phyloP scores from a whole-genome alignment of 2,113 vertebrate genomes.

The Barbus barbus region DNA sequence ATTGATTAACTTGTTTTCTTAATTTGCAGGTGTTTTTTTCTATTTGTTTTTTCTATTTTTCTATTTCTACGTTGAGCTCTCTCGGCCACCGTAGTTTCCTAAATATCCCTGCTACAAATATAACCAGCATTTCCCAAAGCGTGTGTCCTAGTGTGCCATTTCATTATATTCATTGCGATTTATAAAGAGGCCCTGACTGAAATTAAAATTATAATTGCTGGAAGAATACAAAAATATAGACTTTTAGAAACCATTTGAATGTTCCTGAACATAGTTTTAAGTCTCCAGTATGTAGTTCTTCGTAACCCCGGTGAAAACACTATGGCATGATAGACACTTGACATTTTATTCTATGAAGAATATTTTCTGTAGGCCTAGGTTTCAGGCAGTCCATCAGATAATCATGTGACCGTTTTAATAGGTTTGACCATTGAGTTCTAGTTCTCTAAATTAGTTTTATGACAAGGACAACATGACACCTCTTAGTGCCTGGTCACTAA shows the following conservation, averaged over 20 bases:
- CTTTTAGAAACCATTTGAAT: background rate
- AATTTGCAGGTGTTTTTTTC: too few relatives aligned
- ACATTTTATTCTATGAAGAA: conserved; percentile 49
- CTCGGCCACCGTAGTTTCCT: too few relatives aligned
- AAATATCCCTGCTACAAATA: background rate
- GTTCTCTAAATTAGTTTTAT: conserved; percentile 22
- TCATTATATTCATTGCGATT: background rate
- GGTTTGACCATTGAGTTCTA: conserved; percentile 43
- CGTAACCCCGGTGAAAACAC: background rate
- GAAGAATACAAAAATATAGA: background rate
- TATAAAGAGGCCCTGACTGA: background rate
- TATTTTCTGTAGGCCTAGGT: conserved; percentile 29
- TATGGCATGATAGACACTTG: conserved; percentile 40
- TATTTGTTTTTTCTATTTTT: too few relatives aligned
- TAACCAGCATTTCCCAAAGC: background rate
- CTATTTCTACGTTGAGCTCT: too few relatives aligned
- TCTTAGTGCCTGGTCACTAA: background rate
- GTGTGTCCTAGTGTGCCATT: background rate
- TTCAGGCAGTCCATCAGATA: conserved; percentile 36
- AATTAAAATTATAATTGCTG: background rate
- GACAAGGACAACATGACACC: background rate
- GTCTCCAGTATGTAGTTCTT: background rate
- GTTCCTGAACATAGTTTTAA: background rate
- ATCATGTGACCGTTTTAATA: conserved; percentile 35
- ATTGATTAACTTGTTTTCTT: too few relatives aligned